phyloP scores from a whole-genome alignment of 2,797 vertebrate species.

The Gorsachius magnificus region DNA sequence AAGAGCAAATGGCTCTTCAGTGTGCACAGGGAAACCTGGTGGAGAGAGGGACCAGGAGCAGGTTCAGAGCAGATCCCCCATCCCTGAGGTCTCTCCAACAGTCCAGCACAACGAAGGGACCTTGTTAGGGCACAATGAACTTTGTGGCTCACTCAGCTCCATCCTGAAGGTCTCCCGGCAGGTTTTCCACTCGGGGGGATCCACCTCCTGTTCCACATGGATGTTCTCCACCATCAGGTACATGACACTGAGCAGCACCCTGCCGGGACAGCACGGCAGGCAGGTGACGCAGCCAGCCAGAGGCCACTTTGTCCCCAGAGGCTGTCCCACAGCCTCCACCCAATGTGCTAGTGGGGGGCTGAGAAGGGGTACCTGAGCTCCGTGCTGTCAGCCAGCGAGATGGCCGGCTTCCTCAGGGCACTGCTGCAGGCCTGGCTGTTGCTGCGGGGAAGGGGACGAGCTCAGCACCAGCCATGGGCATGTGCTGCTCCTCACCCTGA shows the following conservation, averaged over 20 bases:
- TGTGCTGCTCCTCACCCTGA: accelerated
- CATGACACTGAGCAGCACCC: conserved; percentile 95
- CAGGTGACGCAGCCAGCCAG: neutral
- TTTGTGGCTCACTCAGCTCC: conserved; percentile 84
- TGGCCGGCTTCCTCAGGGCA: conserved; percentile 91
- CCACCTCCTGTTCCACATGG: conserved; percentile 83
- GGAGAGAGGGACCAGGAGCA: neutral
- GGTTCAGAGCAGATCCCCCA: neutral
- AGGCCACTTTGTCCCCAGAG: neutral
- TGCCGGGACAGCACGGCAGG: conserved; percentile 29
- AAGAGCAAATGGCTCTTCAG: conserved; percentile 90
- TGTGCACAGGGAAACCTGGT: conserved; percentile 86
- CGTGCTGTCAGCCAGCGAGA: conserved; percentile 96
- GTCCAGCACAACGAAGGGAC: accelerated
- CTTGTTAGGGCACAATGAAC: accelerated
- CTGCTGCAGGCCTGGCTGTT: conserved; percentile 95
- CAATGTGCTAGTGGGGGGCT: accelerated
- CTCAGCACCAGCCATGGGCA: accelerated
- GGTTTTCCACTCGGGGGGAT: conserved; percentile 83
- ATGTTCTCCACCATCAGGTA: conserved; percentile 96
- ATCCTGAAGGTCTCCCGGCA: conserved; percentile 87
- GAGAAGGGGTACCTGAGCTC: conserved; percentile 85
- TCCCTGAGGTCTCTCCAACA: accelerated
- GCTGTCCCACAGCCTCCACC: neutral
- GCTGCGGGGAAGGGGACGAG: conserved; percentile 57